Evolutionary conservation across 2,113 vertebrate species (phyloP).

Genomic region (Macrotis lagotis): DNA sequence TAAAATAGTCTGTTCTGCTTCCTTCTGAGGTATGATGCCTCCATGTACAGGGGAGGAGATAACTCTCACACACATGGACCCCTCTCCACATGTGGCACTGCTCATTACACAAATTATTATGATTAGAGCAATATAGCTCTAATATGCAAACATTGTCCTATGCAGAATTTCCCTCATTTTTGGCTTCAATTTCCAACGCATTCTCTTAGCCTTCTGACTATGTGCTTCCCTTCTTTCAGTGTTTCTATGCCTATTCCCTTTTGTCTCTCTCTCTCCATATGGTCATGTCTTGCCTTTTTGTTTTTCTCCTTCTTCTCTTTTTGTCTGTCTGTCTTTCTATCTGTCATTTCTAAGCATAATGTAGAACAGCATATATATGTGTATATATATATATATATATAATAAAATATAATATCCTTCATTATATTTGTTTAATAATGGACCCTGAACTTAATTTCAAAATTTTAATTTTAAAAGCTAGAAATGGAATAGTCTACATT

Average conservation of each 20-base stretch:
- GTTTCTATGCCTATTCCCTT: neutral
- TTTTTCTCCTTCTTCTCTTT: neutral
- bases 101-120: neutral
- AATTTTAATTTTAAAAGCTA: neutral
- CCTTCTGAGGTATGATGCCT: neutral
- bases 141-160: neutral
- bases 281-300: neutral
- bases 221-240: neutral
- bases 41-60: neutral
- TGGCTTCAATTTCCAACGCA: no score
- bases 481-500: neutral
- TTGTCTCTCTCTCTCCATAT: neutral
- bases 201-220: neutral
- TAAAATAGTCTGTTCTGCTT: neutral
- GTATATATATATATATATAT: no score
- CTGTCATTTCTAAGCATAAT: neutral
- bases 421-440: neutral
- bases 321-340: neutral
- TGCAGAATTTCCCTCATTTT: neutral
- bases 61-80: neutral
- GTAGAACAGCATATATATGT: neutral
- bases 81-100: neutral
- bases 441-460: neutral
- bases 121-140: neutral
- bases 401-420: neutral